Percentiles rank a stretch among this genome's conserved stretches.
Evolutionary conservation across 2,113 vertebrate species (phyloP).

Genomic region (Girardinichthys multiradiatus): DNA sequence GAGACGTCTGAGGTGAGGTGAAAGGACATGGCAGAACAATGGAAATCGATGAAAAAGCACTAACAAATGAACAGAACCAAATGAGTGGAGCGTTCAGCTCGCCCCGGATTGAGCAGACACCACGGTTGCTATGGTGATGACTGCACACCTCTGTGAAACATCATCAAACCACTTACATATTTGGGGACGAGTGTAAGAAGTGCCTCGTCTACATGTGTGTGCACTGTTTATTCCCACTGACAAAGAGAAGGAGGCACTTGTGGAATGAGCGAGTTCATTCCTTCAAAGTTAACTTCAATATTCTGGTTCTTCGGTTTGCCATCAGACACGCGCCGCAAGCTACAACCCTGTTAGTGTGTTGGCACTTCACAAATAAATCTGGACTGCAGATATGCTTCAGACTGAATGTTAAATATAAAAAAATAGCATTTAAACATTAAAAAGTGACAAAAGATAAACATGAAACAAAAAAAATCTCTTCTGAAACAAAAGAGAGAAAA

Average conservation of each 20-base stretch:
- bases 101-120: conserved; percentile 16
- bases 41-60: conserved; percentile 31
- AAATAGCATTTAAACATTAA: conserved; percentile 41
- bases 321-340: neutral
- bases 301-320: conserved; percentile 2
- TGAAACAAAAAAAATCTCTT: conserved; percentile 38
- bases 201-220: conserved; percentile 20
- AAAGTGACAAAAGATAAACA: conserved; percentile 32
- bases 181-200: conserved; percentile 15
- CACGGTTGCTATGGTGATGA: conserved; percentile 43
- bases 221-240: conserved; percentile 12
- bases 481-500: conserved; percentile 34
- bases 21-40: conserved; percentile 18
- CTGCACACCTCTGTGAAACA: conserved; percentile 29
- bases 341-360: conserved; percentile 25
- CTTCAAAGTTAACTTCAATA: conserved; percentile 9
- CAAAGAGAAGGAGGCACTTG: conserved; percentile 54
- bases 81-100: conserved; percentile 34
- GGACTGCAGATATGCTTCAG: conserved; percentile 29
- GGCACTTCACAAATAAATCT: conserved; percentile 28
- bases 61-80: conserved; percentile 50
- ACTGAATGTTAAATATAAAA: conserved; percentile 33
- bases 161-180: conserved; percentile 18
- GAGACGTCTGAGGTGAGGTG: conserved; percentile 3
- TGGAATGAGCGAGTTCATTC: conserved; percentile 48